Evolutionary conservation across 1,140 invertebrate genomes (phyloP).

Genomic region (Brachionus asplanchnoidis): DNA sequence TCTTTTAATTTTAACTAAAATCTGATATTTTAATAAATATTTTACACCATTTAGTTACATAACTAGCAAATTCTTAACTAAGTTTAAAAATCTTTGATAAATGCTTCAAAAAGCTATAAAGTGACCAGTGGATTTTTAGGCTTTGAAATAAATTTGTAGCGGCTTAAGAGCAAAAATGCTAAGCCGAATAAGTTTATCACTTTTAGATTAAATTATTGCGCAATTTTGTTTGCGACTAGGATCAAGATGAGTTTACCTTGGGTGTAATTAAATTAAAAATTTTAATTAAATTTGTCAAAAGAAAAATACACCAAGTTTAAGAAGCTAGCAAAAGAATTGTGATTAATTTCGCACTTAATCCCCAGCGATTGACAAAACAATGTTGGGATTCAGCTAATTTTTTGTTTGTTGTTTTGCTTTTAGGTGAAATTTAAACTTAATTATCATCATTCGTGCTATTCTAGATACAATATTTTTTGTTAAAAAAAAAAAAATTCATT

Average conservation of each 20-base stretch:
- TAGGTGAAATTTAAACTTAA: slow-evolving; percentile 21
- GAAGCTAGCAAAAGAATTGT: not conserved
- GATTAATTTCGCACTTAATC: not conserved
- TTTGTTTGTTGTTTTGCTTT: not conserved
- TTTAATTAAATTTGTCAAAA: not conserved
- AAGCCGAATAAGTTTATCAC: not conserved
- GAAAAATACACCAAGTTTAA: not conserved
- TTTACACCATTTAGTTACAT: not conserved
- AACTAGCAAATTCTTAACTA: not conserved
- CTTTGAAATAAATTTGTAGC: not conserved
- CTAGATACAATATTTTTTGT: not conserved
- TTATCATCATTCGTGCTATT: not conserved
- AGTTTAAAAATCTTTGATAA: not conserved
- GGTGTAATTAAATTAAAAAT: not conserved
- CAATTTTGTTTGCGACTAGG: not conserved
- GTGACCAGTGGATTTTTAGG: not conserved
- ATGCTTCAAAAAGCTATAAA: not conserved
- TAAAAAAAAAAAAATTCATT: not conserved
- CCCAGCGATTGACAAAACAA: not conserved
- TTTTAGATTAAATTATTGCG: not conserved
- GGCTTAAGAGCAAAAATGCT: not conserved
- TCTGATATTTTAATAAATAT: not conserved
- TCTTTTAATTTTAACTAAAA: not conserved
- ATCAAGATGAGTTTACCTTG: not conserved
- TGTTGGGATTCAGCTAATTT: not conserved